These are phyloP conservation scores for Vannuccia rotundouncinata DNA, from an alignment of 2,888 invertebrate genomes.

Conservation along the genomic window DNA sequence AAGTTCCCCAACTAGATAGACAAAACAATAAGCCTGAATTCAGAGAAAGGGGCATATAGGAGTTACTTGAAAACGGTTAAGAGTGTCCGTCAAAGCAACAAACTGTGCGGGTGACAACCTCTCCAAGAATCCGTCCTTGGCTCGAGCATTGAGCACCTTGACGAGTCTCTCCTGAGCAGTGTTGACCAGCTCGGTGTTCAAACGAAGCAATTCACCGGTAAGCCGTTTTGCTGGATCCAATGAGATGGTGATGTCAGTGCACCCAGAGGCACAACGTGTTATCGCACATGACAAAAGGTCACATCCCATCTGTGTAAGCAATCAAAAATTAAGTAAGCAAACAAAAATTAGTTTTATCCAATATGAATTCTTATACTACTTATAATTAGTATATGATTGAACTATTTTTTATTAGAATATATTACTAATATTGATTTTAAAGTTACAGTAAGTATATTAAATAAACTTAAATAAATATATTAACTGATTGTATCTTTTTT, in stretches of 20 bases:
- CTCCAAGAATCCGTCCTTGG: conserved; percentile 62
- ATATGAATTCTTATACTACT: too few species aligned
- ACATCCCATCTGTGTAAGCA: not conserved
- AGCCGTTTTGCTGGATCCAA: not conserved
- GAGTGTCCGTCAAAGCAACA: conserved; percentile 68
- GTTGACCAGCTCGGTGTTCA: conserved; percentile 14
- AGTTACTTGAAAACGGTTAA: conserved; percentile 60
- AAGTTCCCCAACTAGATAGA: too few species aligned
- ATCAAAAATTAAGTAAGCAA: not conserved
- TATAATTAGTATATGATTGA: too few species aligned
- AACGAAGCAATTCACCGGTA: not conserved
- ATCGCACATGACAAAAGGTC: not conserved
- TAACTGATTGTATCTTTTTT: too few species aligned
- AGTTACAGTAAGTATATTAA: too few species aligned
- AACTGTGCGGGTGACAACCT: conserved; percentile 71
- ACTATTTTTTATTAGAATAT: too few species aligned
- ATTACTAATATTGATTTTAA: too few species aligned
- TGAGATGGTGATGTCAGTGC: not conserved
- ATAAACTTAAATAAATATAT: too few species aligned
- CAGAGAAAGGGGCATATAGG: too few species aligned
- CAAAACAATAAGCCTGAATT: too few species aligned
- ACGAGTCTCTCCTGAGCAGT: conserved; percentile 86
- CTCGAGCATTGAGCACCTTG: conserved; percentile 69
- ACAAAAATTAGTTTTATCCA: too few species aligned
- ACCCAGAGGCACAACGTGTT: not conserved